Evolutionary conservation across 1,140 invertebrate genomes (phyloP), one percentile per base, ranked within the genome.

Genomic region (Zaprionus tsacasi): DNA sequence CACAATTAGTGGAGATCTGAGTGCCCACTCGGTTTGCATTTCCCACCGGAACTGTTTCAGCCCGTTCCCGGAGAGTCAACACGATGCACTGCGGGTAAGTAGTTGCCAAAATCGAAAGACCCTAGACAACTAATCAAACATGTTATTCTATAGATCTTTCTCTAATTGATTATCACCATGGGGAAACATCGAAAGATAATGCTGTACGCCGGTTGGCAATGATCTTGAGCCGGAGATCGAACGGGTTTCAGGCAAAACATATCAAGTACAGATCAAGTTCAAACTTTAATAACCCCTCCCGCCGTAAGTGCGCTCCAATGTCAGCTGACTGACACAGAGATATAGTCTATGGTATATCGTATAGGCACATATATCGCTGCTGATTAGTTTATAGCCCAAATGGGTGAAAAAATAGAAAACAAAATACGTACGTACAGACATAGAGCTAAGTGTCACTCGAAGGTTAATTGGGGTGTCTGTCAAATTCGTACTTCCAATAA

Each of bases 281-380:
- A 79, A 88, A 78, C 15, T 70, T 70, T 80, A 80, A 79, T 87
- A 82, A 76, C 63, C 76, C 57, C 48, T 27, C 45, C 54, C 15
- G 50, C 68, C 30, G 56, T 82, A 79, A 87, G 83, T 87, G 85
- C 61, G 52, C 21, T 56, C 61, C 83, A 89, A 88, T 88, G 83
- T 70, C 83, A 89, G 48, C 45, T 1, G 52, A 13, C 27, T 35
- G 40, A 65, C 61, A 50, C 6, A 15, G n/a, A 45, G 40, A 45
- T 17, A 15, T 15, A 45, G 40, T 45, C 40, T 38, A 43, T 38
- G 54, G 36, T 15, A 40, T 11, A 36, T 64, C 43, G 58, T 55
- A 60, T 27, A 11, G 55, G n/a, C 40, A 27, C 52, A 17, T 40
- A 25, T 59, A 38, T 64, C 78, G 65, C 64, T 68, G 21, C 74